Evolutionary conservation across 2,888 invertebrate genomes (phyloP).

Genomic region (Chironomus tentans): DNA sequence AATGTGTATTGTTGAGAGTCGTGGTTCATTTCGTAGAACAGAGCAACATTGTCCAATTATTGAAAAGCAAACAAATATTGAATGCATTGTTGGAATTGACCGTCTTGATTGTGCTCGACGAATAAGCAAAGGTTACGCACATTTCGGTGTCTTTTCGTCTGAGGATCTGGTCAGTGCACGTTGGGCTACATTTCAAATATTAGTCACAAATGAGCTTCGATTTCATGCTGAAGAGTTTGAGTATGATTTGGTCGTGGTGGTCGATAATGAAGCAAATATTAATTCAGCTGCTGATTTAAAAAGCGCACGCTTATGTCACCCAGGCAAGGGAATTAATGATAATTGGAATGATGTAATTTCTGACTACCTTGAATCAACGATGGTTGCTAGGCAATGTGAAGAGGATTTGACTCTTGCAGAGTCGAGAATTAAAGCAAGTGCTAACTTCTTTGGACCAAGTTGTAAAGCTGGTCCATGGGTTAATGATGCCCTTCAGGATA

Average conservation of each 20-base stretch:
- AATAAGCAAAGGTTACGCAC: conserved; percentile 67
- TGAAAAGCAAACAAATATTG: conserved; percentile 51
- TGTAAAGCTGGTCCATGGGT: conserved; percentile 86
- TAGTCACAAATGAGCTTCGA: conserved; percentile 61
- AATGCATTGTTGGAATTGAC: conserved; percentile 63
- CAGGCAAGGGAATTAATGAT: conserved; percentile 61
- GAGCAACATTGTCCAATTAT: conserved; percentile 55
- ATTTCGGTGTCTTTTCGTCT: conserved; percentile 74
- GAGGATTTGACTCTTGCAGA: conserved; percentile 58
- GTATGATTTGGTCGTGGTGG: conserved; percentile 58
- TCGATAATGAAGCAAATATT: conserved; percentile 51
- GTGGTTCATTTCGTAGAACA: conserved; percentile 52
- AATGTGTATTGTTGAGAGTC: conserved; percentile 61
- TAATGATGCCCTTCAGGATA: conserved; percentile 53
- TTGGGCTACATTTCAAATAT: conserved; percentile 56
- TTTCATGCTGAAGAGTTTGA: conserved; percentile 46
- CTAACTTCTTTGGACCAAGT: conserved; percentile 65
- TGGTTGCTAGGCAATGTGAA: conserved; percentile 64
- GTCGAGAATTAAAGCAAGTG: conserved; percentile 64
- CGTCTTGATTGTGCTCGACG: conserved; percentile 73
- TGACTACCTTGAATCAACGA: conserved; percentile 64
- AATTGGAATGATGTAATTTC: conserved; percentile 70
- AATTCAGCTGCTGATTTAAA: conserved; percentile 52
- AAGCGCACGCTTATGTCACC: conserved; percentile 70
- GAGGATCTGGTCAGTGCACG: conserved; percentile 72